Base-by-base conservation (phyloP, 2,113 vertebrate species). In the Paedocypris sp. region DNA sequence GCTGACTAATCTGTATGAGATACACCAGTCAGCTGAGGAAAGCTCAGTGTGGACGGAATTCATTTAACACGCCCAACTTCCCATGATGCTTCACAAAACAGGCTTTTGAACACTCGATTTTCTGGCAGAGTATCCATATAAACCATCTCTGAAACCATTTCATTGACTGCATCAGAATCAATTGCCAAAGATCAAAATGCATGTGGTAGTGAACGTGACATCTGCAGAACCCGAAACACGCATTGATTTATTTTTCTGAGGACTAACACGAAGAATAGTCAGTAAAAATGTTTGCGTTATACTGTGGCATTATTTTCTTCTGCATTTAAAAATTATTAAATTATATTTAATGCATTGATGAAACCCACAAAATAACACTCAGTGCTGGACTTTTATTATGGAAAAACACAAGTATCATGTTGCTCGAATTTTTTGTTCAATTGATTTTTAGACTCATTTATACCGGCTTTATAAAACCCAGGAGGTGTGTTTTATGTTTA, bases 1-100 rank as follows among this genome's bases (percentile, higher is more conserved):
- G 67, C 56, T 60, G 67, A 60, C 49, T 65, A 65, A 69, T 65
- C 20, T 41, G 38, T 20, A 20, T 25, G 49, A 64, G 39, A 49
- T 15, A 36, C 20, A 28, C 33, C 41, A 45, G 42, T 69, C 62
- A 65, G 62, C 56, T 31, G 43, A 60, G 23, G 48, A 38, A 23
- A 47, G 41, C 47, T 42, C 43, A 47, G 9, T 52, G 38, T 26
- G 45, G 25, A 4, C 25, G 15, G 50, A 49, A 61, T 23, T 53
- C 12, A 31, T 64, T 47, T 20, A 33, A 60, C 31, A 54, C 43
- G 42, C 53, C 38, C 31, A 53, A 46, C n/a, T n/a, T n/a, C n/a
- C n/a, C n/a, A n/a, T n/a, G n/a, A n/a, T n/a, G n/a, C n/a, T n/a
- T n/a, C n/a, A n/a, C n/a, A n/a, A n/a, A n/a, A n/a, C n/a, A 18